Base-by-base conservation (phyloP, 2,797 vertebrate genomes). In the Hozukius guyotensis region DNA sequence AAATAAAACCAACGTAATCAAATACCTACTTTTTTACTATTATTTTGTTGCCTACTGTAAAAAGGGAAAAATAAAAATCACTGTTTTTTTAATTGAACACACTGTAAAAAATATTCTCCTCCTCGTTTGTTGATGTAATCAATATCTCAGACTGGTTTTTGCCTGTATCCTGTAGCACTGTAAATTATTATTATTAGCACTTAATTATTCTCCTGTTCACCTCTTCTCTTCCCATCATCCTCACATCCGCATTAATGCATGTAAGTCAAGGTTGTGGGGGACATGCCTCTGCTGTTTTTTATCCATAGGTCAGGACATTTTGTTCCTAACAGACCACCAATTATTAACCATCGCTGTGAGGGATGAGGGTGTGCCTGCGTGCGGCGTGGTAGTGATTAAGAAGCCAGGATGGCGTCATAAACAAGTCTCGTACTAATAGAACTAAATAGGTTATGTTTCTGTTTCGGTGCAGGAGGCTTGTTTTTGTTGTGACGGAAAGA, bases 401-500 rank as follows among this genome's bases (percentile, higher is more conserved):
- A 77, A 66, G 53, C 81, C 69, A 55, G 68, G 78, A 72, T 57
- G 66, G 78, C 75, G 80, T 80, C 70, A 83, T 89, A 90, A 91
- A 91, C 89, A 91, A 74, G 79, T 67, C 71, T 10, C 2, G 20
- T 14, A 12, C 78, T 92, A 90, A 90, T 88, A 34, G 59, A 75
- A 63, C 32, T 53, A 75, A 80, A 76, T 29, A 25, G 2, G 22
- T 68, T 34, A 7, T 81, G 83, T 77, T 77, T 84, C 57, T 77
- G 74, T 72, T 74, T 55, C 24, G 31, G 56, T 29, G 75, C 36
- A 1, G 24, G 29, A 46, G 42, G 2, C 38, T 84, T 89, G 86
- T 76, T 88, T 82, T 87, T 91, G 88, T 90, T 89, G 73, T 91
- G 73, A 83, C 25, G 60, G 80, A 87, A 66, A 66, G 20, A 75